Percentiles rank a stretch among this genome's conserved stretches.
Evolutionary conservation across 2,113 vertebrate species (phyloP).

Genomic region (Forbesichthys papilliferus): DNA sequence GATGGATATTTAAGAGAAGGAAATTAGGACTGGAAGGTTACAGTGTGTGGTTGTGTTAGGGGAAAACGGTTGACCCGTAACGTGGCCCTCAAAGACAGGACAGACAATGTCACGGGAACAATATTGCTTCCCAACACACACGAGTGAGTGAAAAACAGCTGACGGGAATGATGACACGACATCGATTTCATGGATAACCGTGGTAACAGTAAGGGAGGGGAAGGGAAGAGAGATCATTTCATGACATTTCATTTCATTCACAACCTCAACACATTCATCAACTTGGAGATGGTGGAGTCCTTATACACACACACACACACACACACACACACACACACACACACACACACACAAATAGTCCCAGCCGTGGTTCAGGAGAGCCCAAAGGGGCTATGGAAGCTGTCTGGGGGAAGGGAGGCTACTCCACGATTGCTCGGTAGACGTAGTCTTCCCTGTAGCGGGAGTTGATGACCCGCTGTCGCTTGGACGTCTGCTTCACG

Average conservation of each 20-base stretch:
- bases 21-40: too few species aligned
- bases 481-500: constrained; percentile 90
- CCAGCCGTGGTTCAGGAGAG: constrained; percentile 65
- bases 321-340: constrained; percentile 32
- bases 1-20: neutral
- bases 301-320: constrained; percentile 37
- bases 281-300: too few species aligned
- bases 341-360: constrained; percentile 47
- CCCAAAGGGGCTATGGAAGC: constrained; percentile 45
- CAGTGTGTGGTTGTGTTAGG: too few species aligned
- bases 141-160: neutral
- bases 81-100: too few species aligned
- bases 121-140: too few species aligned
- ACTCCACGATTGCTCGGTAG: constrained; percentile 97
- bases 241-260: neutral
- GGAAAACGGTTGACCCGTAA: too few species aligned
- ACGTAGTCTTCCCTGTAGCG: constrained; percentile 94
- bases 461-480: constrained; percentile 95
- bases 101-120: too few species aligned
- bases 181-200: neutral
- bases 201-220: neutral
- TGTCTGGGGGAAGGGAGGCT: constrained; percentile 24
- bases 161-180: neutral
- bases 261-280: too few species aligned
- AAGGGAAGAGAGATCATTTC: neutral